Evolutionary conservation across 2,888 invertebrate species (phyloP).

Genomic region (Ceraclea dissimilis): DNA sequence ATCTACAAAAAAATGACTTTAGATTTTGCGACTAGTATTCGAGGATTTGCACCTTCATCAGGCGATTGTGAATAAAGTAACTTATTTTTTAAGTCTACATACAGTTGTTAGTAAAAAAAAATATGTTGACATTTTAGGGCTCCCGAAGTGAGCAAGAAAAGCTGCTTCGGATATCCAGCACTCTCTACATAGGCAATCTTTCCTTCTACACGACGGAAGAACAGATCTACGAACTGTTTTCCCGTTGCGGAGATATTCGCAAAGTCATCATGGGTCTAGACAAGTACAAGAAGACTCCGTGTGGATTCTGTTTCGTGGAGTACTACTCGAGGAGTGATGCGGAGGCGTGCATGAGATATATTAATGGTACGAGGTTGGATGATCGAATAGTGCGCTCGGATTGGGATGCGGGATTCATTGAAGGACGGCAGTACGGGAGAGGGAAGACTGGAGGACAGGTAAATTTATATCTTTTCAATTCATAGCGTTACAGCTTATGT

Average conservation of each 20-base stretch:
- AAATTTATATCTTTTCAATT: conserved; percentile 20
- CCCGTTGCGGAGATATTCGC: conserved; percentile 91
- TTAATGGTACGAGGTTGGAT: conserved; percentile 94
- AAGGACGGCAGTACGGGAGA: conserved; percentile 96
- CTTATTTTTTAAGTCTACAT: too few relatives aligned
- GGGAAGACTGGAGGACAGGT: conserved; percentile 99
- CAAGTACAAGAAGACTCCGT: conserved; percentile 96
- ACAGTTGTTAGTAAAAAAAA: too few relatives aligned
- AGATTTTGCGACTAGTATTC: too few relatives aligned
- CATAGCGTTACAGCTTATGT: too few relatives aligned
- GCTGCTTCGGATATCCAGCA: conserved; percentile 64
- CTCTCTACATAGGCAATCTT: conserved; percentile 94
- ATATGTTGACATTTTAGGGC: conserved; percentile 64
- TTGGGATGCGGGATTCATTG: conserved; percentile 98
- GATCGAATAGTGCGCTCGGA: conserved; percentile 96
- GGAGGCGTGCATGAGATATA: conserved; percentile 79
- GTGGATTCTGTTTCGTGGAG: conserved; percentile 99
- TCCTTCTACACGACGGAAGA: conserved; percentile 99
- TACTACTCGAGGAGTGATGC: conserved; percentile 71
- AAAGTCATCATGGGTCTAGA: conserved; percentile 96
- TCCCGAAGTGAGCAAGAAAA: conserved; percentile 81
- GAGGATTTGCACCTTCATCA: too few relatives aligned
- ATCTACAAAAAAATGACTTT: too few relatives aligned
- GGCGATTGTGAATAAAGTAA: too few relatives aligned
- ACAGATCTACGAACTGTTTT: conserved; percentile 95